Evolutionary conservation across 2,888 invertebrate species (phyloP), one percentile per base, ranked within the genome.

Genomic region (Petrolisthes cinctipes): DNA sequence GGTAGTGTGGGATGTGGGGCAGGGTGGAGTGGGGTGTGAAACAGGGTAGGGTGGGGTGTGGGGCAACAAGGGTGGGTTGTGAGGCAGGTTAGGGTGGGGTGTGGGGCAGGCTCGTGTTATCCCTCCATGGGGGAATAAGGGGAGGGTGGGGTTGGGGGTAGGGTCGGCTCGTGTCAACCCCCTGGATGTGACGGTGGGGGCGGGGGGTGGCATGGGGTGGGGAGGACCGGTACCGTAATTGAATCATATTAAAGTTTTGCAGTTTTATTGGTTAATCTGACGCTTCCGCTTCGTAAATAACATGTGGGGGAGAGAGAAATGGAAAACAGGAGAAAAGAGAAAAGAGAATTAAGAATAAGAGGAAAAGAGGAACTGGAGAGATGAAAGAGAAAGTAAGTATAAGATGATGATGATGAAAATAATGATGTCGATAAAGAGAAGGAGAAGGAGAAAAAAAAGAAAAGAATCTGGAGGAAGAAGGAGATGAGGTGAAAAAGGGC

Each of bases 231-330:
- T 51, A 73, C 80, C 54, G 37, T 66, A 66, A 66, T 82, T 82
- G 81, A n/a, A 51, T 86, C 82, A 86, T 86, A 86, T 86, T 86
- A 86, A 86, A 86, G 82, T 86, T 82, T 75, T n/a, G 75, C 82
- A 86, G 82, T 86, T 86, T 86, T 86, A 86, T 86, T 86, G 86
- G 86, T 75, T 76, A 84, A 84, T 84, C 78, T 78, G 78, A 57
- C 84, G 61, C 84, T 56, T 71, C 83, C 68, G 75, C 83, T 54
- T 56, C 78, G 37, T 17, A 57, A 61, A 17, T 57, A 57, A 57
- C 54, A 57, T 9, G 80, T 57, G 57, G 61, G 53, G 53, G 37
- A 80, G 80, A 61, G 37, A 20, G 53, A 51, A 37, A 37, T 4
- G 37, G 76, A 20, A 6, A 37, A 11, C 11, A 11, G 11, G 37